A percentile compares a stretch with the other conserved stretches of the same genome.
Evolutionary conservation across 2,888 invertebrate species (phyloP).

Genomic region (Artemia sinica): DNA sequence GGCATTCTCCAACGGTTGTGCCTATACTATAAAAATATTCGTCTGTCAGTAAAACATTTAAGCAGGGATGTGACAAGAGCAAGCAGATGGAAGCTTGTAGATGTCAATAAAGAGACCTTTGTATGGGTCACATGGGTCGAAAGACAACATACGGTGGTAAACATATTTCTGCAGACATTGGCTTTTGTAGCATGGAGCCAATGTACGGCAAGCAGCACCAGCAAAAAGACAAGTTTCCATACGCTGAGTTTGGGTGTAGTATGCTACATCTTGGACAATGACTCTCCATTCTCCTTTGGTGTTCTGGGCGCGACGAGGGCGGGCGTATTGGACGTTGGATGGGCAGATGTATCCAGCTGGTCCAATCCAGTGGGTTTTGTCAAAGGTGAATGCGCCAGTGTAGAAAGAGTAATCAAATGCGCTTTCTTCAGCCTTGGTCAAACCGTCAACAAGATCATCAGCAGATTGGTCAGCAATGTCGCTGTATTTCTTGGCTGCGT

Average conservation of each 20-base stretch:
- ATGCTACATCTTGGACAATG: conserved; percentile 27
- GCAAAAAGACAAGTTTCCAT: conserved; percentile 25
- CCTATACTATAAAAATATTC: neutral
- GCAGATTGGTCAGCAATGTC: conserved; percentile 25
- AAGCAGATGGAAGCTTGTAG: conserved; percentile 29
- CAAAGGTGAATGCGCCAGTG: conserved; percentile 19
- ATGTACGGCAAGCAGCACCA: conserved; percentile 26
- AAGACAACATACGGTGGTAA: conserved; percentile 27
- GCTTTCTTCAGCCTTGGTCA: conserved; percentile 24
- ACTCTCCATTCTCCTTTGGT: conserved; percentile 27
- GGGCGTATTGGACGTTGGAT: conserved; percentile 25
- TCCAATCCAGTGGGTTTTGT: conserved; percentile 24
- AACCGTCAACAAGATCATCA: conserved; percentile 25
- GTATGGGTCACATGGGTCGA: conserved; percentile 27
- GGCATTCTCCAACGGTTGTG: conserved; percentile 2
- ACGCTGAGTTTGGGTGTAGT: conserved; percentile 27
- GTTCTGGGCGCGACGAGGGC: conserved; percentile 26
- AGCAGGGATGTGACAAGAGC: conserved; percentile 28
- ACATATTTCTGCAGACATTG: conserved; percentile 27
- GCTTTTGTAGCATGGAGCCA: conserved; percentile 27
- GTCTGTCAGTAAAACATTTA: conserved; percentile 9
- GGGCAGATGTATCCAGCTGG: conserved; percentile 26
- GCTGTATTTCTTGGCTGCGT: conserved; percentile 27
- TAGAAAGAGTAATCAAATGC: conserved; percentile 24
- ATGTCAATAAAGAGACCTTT: conserved; percentile 30